Evolutionary conservation across 2,797 vertebrate species (phyloP).

Genomic region (Xenopus petersii): DNA sequence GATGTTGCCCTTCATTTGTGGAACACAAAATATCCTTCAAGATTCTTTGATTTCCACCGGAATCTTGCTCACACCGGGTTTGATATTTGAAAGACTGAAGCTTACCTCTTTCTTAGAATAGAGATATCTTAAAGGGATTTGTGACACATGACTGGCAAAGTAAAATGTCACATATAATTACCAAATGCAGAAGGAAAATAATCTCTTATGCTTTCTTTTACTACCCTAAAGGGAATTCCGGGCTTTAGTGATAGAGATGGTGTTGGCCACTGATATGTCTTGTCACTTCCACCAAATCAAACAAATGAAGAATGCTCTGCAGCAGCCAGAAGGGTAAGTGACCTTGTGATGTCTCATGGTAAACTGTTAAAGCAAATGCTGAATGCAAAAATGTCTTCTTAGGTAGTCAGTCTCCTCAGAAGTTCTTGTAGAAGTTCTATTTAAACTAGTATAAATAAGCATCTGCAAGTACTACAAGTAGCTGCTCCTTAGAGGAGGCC

Average conservation of each 20-base stretch:
- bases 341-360: slow-evolving; percentile 18
- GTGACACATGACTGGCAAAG: slow-evolving; percentile 30
- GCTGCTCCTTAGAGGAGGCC: no score
- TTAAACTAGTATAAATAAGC: no score
- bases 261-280: slow-evolving; percentile 95
- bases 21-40: no score
- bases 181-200: slow-evolving; percentile 36
- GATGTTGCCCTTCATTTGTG: no score
- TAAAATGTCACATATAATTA: slow-evolving; percentile 52
- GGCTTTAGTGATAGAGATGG: slow-evolving; percentile 92
- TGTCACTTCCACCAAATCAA: slow-evolving; percentile 98
- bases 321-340: slow-evolving; percentile 90
- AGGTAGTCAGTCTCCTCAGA: neutral
- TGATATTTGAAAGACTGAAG: no score
- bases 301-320: slow-evolving; percentile 89
- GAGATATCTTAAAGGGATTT: slow-evolving; percentile 26
- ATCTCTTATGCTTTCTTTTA: slow-evolving; percentile 49
- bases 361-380: slow-evolving; percentile 10
- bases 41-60: no score
- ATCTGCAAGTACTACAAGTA: no score
- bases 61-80: no score
- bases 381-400: slow-evolving; percentile 13
- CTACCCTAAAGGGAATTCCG: slow-evolving; percentile 79
- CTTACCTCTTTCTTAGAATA: slow-evolving; percentile 27
- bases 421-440: no score